Percentiles rank a stretch among this genome's conserved stretches.
phyloP scores from a whole-genome alignment of 2,797 vertebrate species.

The Spheniscus humboldti region DNA sequence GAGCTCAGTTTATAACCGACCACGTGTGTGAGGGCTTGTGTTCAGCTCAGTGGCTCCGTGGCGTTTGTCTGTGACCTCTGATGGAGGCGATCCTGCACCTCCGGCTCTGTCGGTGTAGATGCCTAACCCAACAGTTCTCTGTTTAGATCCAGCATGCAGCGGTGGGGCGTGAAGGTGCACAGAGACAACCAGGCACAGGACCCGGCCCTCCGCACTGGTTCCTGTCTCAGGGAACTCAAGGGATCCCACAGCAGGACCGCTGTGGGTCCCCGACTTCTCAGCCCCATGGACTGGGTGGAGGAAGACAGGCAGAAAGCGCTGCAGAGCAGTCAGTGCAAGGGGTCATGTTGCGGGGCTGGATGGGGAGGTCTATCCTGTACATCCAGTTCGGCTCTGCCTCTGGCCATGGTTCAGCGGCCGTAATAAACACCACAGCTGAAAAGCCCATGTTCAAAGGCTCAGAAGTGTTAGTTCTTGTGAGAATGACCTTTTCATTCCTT shows the following conservation, averaged over 20 bases:
- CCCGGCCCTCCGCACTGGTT: background rate
- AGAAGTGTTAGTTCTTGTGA: background rate
- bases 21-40: background rate
- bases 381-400: background rate
- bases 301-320: background rate
- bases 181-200: background rate
- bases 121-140: background rate
- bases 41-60: background rate
- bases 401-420: background rate
- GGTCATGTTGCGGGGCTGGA: background rate
- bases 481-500: background rate
- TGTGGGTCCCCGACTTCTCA: background rate
- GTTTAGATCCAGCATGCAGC: rapidly evolving
- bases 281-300: background rate
- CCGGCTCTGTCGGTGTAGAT: background rate
- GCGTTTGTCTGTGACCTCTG: background rate
- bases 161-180: background rate
- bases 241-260: background rate
- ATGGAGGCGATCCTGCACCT: background rate
- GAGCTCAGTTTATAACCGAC: background rate
- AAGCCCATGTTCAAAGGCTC: background rate
- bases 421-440: background rate
- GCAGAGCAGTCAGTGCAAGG: background rate
- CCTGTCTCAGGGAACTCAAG: background rate
- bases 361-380: background rate